Base-by-base conservation (phyloP, 2,888 invertebrate species). In the Napeogenes inachia region DNA sequence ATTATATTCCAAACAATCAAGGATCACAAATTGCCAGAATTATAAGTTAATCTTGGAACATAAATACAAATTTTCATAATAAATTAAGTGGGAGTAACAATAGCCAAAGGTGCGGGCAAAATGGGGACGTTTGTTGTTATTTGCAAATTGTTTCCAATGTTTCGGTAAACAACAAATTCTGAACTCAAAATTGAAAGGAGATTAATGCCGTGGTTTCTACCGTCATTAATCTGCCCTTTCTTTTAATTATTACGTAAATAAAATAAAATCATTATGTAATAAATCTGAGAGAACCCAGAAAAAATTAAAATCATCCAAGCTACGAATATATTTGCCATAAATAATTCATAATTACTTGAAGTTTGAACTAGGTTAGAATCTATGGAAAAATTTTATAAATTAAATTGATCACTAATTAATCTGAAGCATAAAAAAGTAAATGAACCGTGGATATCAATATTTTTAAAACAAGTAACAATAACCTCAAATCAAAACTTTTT, bases 71-170 rank as follows among this genome's bases (percentile, higher is more conserved):
- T 63, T 62, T 61, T 56, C 64, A 63, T 60, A 61, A 63, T 54
- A 67, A 72, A 73, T 73, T 69, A 67, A 68, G 65, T 65, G 66
- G 63, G 54, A 58, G 61, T 64, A 77, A 81, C 80, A 84, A 81
- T 80, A 70, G 71, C 67, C 58, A 68, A 81, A 84, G 82, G 83
- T 82, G 79, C 76, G 76, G 70, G 21, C 21, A 21, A 21, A 71
- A 85, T 87, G 86, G 86, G 84, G 82, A 82, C 84, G 79, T 81
- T 81, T 82, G 84, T 85, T 87, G 82, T 82, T 85, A 84, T 80
- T 80, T 73, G 74, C 72, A 84, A 85, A 87, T 86, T 87, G 85
- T 87, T 86, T 80, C 85, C 80, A 81, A 86, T 84, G 70, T 66
- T 72, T 78, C 83, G 84, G 78, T 67, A 73, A 71, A 71, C 71